Base-by-base conservation (phyloP, 2,888 invertebrate species). In the Chloromyia formosa region DNA sequence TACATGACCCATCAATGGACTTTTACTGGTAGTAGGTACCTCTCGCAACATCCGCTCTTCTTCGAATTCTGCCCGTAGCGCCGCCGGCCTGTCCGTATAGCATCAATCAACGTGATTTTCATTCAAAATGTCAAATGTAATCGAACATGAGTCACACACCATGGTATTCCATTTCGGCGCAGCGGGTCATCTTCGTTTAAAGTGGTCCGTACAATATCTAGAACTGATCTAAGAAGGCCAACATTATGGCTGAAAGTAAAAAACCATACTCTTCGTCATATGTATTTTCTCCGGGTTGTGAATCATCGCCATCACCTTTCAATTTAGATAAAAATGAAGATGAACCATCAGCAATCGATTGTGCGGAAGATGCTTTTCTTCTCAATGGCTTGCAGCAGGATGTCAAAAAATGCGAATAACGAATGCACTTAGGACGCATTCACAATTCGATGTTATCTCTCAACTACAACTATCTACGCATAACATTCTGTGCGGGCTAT, bases 251-350 rank as follows among this genome's bases (percentile, higher is more conserved):
- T 40, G 9, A 40, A 62, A 66, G 49, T 35, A 49, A 7, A 49
- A 49, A 49, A 49, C 49, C 49, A 66, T 45, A 64, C 62, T 40
- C 23, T 3, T 18, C 9, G 66, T 49, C 66, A 66, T 45, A 4
- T 45, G 45, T 66, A 45, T 66, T 18, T 12, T 35, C n/a, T 49
- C 10, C 27, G 27, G 27, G 27, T 49, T 66, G 66, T 66, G 66
- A 66, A 66, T 66, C 66, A 66, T 66, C 66, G 7, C 66, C 49
- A 66, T 49, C 40, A 62, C 45, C 66, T 66, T 66, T 45, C 66
- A 66, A 66, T 66, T 66, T 45, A 66, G 66, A 66, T 45, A 66
- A 66, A 58, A 66, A 45, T 22, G 66, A 49, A 22, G 22, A 49
- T 22, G 49, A 23, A 22, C 49, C 18, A 49, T 42, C 66, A 49